A percentile compares a stretch with the other conserved stretches of the same genome.
phyloP scores from a whole-genome alignment of 2,888 invertebrate genomes.

The Noctua comes region DNA sequence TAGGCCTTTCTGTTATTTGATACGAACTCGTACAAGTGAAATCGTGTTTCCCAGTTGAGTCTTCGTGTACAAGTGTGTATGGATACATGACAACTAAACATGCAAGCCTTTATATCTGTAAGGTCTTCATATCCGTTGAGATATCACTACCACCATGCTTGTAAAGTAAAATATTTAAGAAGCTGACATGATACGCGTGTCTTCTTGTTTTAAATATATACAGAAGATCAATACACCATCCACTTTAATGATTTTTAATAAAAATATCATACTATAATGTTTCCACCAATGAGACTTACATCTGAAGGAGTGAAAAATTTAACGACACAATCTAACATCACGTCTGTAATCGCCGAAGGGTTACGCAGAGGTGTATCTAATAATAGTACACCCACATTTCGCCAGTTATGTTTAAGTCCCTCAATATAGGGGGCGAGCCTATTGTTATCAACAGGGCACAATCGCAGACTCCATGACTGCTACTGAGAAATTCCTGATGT shows the following conservation, averaged over 20 bases:
- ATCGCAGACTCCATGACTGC: too few relatives aligned
- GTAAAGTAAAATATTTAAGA: not conserved
- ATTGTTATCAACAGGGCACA: too few relatives aligned
- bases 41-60: not conserved
- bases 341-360: too few relatives aligned
- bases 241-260: not conserved
- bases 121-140: not conserved
- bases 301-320: not conserved
- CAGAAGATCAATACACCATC: not conserved
- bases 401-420: too few relatives aligned
- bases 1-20: not conserved
- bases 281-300: not conserved
- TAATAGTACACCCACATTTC: too few relatives aligned
- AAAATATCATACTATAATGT: not conserved
- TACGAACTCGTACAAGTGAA: slow-evolving; percentile 2
- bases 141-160: not conserved
- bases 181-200: too few relatives aligned
- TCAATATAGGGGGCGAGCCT: too few relatives aligned
- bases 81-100: not conserved
- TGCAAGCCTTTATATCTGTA: too few relatives aligned
- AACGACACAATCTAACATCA: not conserved
- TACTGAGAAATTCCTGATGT: not conserved
- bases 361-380: too few relatives aligned
- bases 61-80: not conserved
- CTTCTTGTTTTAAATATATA: not conserved